Conservation (phyloP, 2,888 invertebrate genomes). For the Tyria jacobaeae region DNA sequence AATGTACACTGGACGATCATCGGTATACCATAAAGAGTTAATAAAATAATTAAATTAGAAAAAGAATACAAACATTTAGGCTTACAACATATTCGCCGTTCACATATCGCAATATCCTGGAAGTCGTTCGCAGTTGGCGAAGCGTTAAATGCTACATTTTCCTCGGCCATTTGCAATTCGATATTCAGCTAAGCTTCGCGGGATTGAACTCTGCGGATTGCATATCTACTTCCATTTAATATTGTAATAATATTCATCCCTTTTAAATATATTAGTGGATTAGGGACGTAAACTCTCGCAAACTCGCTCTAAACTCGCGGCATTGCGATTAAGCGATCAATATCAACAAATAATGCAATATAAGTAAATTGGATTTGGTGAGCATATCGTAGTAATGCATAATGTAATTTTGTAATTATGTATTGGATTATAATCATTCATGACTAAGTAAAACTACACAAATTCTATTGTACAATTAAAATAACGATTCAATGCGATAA, state of each 20-base stretch:
- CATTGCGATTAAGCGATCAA: conserved; percentile 35
- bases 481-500: too few species aligned
- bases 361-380: not conserved
- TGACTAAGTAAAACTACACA: too few species aligned
- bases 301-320: conserved; percentile 32
- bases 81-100: conserved; percentile 52
- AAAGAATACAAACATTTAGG: not conserved
- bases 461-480: too few species aligned
- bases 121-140: conserved; percentile 80
- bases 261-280: conserved; percentile 68
- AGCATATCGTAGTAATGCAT: not conserved
- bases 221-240: conserved; percentile 69
- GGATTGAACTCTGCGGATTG: conserved; percentile 77
- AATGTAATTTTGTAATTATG: too few species aligned
- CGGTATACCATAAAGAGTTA: too few species aligned
- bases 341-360: conserved; percentile 26
- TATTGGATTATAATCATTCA: too few species aligned
- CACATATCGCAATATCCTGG: conserved; percentile 56
- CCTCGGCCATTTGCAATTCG: conserved; percentile 83
- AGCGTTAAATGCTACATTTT: conserved; percentile 84
- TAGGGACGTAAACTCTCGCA: conserved; percentile 44
- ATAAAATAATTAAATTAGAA: not conserved
- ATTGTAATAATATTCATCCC: conserved; percentile 76
- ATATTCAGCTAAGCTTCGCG: conserved; percentile 79
- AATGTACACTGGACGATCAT: too few species aligned